These are phyloP conservation scores for Drosophila simulans DNA, from an alignment of 1,140 invertebrate species.

Conservation along the genomic window DNA sequence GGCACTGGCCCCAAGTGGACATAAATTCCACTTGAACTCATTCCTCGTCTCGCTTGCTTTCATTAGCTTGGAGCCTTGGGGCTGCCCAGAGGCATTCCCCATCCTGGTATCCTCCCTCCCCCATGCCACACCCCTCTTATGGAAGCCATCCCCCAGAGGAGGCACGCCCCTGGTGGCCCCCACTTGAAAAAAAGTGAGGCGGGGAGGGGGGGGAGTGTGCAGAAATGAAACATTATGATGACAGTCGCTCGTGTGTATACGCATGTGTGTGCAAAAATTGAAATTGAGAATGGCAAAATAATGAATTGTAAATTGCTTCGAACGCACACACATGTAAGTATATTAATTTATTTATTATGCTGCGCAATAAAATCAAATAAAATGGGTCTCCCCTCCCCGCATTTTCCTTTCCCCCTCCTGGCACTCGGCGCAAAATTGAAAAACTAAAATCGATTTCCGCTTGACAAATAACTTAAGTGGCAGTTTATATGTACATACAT, in stretches of 20 bases:
- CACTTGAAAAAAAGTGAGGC: slow-evolving; percentile 44
- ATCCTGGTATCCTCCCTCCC: neutral
- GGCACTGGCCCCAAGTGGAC: slow-evolving; percentile 35
- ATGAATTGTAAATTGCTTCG: slow-evolving; percentile 70
- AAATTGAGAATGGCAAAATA: slow-evolving; percentile 77
- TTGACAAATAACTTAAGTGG: slow-evolving; percentile 69
- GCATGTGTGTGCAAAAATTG: slow-evolving; percentile 39
- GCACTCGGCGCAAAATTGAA: slow-evolving; percentile 26
- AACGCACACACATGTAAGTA: slow-evolving; percentile 12
- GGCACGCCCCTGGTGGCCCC: slow-evolving; percentile 11
- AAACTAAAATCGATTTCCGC: slow-evolving; percentile 81
- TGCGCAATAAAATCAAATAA: slow-evolving; percentile 73
- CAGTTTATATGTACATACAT: slow-evolving; percentile 45
- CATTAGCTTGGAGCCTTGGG: slow-evolving; percentile 23
- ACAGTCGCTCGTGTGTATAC: slow-evolving; percentile 21
- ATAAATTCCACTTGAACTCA: slow-evolving; percentile 48
- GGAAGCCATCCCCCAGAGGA: neutral
- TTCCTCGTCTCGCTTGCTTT: slow-evolving; percentile 36
- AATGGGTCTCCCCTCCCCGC: slow-evolving; percentile 1
- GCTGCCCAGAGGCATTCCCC: slow-evolving; percentile 4
- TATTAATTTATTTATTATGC: slow-evolving; percentile 60
- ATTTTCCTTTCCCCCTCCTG: neutral
- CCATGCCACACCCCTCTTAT: neutral
- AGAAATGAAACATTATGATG: slow-evolving; percentile 77
- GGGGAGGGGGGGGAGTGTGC: slow-evolving; percentile 2